phyloP scores from a whole-genome alignment of 1,140 invertebrate genomes.

The Sycobia sp. region DNA sequence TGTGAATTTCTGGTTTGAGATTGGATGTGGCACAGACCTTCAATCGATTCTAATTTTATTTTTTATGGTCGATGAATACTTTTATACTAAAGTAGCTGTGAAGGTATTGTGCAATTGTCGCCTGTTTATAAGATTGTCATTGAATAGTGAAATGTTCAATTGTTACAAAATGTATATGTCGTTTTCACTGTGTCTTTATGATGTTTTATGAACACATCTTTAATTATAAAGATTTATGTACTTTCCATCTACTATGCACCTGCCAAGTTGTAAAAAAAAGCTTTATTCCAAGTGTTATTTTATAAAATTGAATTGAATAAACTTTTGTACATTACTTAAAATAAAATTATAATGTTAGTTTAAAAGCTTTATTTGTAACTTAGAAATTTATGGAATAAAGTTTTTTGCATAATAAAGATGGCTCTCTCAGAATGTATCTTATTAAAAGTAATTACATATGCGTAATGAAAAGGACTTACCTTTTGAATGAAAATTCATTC shows the following conservation, averaged over 20 bases:
- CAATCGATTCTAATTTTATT: slow-evolving; percentile 33
- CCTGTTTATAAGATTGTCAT: slow-evolving; percentile 35
- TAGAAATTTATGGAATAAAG: slow-evolving; percentile 26
- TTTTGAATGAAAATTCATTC: slow-evolving; percentile 32
- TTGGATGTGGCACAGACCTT: slow-evolving; percentile 27
- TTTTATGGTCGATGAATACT: slow-evolving; percentile 31
- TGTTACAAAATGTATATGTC: slow-evolving; percentile 36
- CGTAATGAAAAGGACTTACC: slow-evolving; percentile 20
- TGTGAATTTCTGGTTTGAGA: slow-evolving; percentile 17
- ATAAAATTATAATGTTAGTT: not conserved
- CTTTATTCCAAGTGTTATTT: slow-evolving; percentile 16
- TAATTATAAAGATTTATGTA: slow-evolving; percentile 22
- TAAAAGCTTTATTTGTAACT: not conserved
- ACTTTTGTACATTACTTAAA: slow-evolving; percentile 16
- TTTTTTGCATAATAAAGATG: slow-evolving; percentile 18
- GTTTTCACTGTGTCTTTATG: slow-evolving; percentile 35
- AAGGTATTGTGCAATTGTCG: slow-evolving; percentile 26
- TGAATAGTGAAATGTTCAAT: slow-evolving; percentile 31
- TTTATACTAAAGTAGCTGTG: slow-evolving; percentile 32
- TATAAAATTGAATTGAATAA: slow-evolving; percentile 14
- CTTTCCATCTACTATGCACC: slow-evolving; percentile 12
- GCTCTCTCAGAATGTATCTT: slow-evolving; percentile 15
- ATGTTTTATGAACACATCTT: slow-evolving; percentile 24
- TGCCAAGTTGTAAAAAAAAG: slow-evolving; percentile 17
- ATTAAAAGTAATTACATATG: slow-evolving; percentile 8